Conservation (phyloP, 2,113 vertebrate species). For the Gavia stellata region DNA sequence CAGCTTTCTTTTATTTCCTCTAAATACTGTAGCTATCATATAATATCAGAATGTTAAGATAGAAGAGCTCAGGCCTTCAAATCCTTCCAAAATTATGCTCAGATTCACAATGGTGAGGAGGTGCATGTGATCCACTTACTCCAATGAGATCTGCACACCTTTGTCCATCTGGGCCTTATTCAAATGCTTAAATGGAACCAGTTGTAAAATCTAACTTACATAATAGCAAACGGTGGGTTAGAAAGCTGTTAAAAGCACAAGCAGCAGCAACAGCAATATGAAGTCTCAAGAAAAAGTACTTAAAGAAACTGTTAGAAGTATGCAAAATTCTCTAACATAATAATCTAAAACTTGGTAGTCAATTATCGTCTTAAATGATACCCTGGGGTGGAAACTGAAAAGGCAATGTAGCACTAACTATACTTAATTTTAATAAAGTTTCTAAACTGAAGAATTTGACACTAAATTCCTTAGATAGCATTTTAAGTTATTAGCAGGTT, state of each 20-base stretch:
- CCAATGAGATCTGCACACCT: background rate
- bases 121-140: background rate
- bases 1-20: background rate
- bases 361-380: background rate
- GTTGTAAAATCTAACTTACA: background rate
- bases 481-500: background rate
- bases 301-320: background rate
- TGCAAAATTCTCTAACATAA: background rate
- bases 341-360: background rate
- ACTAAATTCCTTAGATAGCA: background rate
- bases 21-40: background rate
- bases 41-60: background rate
- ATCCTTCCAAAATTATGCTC: background rate
- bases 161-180: background rate
- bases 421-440: background rate
- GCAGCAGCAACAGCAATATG: background rate
- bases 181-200: background rate
- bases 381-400: background rate
- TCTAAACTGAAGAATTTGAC: background rate
- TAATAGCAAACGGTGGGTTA: constrained; percentile 29
- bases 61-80: background rate
- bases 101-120: background rate
- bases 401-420: background rate
- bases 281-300: background rate
- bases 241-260: constrained; percentile 48